A percentile compares a stretch with the other conserved stretches of the same genome.
These are phyloP conservation scores for Tursiops truncatus DNA, from an alignment of 2,113 vertebrate genomes.

Conservation along the genomic window DNA sequence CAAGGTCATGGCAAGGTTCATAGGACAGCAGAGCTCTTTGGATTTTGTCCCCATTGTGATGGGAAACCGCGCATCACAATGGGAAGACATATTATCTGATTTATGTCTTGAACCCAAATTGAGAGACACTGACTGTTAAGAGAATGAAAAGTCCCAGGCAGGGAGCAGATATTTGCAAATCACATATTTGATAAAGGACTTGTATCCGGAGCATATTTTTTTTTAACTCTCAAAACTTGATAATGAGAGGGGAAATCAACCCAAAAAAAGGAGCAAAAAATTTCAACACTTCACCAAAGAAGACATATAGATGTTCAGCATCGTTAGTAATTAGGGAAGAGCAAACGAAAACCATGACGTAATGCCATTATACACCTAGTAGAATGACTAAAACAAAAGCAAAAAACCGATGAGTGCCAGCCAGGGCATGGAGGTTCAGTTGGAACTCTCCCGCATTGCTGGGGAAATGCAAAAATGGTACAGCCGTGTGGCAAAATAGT, in stretches of 20 bases:
- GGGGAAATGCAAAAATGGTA: rapidly evolving
- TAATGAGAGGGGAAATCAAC: neutral
- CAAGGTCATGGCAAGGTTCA: neutral
- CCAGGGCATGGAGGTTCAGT: rapidly evolving
- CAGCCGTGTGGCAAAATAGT: rapidly evolving
- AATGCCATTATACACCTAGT: rapidly evolving
- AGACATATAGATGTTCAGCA: no score
- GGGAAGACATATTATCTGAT: neutral
- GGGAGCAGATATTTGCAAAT: neutral
- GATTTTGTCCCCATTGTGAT: neutral
- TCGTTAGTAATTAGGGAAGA: neutral
- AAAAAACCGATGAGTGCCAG: rapidly evolving
- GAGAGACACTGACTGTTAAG: neutral
- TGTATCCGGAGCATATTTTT: neutral
- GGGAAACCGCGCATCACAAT: neutral
- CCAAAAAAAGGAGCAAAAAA: neutral
- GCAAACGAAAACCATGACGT: rapidly evolving
- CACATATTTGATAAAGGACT: neutral
- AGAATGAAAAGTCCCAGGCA: neutral
- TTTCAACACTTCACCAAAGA: neutral
- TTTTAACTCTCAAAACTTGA: neutral
- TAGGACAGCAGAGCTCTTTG: neutral
- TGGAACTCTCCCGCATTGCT: rapidly evolving
- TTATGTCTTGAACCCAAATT: neutral
- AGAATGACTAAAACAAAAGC: neutral